Evolutionary conservation across 2,888 invertebrate genomes (phyloP), one percentile per base, ranked within the genome.

Genomic region (Cartodere bifasciata): DNA sequence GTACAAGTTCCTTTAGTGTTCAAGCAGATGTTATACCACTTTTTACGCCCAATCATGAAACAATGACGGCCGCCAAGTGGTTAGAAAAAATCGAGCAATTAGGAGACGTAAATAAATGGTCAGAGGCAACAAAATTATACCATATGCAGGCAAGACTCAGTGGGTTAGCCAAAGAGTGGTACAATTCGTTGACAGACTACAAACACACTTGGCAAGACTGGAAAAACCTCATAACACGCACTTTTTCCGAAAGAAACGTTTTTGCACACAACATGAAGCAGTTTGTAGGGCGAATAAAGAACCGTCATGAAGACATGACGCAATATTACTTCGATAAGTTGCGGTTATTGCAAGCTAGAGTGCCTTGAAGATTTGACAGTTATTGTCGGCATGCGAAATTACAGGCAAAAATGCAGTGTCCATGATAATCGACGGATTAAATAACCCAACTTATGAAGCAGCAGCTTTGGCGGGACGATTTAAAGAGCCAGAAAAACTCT

Each of bases 41-140:
- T 34, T 35, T 39, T 25, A 3, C 13, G 4, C 35, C 39, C 2
- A 34, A 38, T 23, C 38, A 39, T 28, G 29, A 31, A 6, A 32
- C 38, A 25, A n/a, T 44, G 12, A 31, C 37, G 7, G 36, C 41
- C 5, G 3, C 10, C 4, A 40, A 39, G 23, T 42, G 44, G 43
- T 7, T 45, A 3, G 31, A 35, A 4, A 45, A 45, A 31, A 39
- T 46, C 16, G 44, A 46, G 2, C 37, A 46, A 29, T 15, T 46
- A 6, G 36, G 6, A 43, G 44, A 39, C 36, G 41, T 29, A 38
- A 3, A 25, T 25, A 12, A 4, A 7, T 4, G 27, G 27, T n/a
- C 15, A 16, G 27, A 45, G 11, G 13, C 23, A 9, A 38, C 37
- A 4, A 20, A 7, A 7, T 7, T 9, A 20, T 20, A 7, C 20